Evolutionary conservation across 1,140 invertebrate genomes (phyloP).

Genomic region (Bombyx mandarina): DNA sequence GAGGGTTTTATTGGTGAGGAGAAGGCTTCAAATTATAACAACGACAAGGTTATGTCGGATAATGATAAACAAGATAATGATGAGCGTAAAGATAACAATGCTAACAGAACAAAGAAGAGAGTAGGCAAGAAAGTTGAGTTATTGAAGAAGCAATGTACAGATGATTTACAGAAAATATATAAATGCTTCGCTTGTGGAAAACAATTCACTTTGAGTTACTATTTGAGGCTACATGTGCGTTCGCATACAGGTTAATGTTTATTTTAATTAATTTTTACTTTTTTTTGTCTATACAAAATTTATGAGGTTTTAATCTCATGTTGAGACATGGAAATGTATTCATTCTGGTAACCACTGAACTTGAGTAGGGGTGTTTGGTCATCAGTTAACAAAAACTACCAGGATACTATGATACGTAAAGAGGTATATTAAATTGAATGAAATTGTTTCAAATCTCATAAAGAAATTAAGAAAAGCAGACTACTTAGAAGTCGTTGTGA

Average conservation of each 20-base stretch:
- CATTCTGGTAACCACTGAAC: no score
- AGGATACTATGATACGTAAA: no score
- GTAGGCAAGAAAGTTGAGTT: conserved; percentile 20
- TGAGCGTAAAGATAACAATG: conserved; percentile 5
- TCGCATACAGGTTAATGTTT: conserved; percentile 44
- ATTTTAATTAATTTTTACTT: no score
- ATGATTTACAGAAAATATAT: conserved; percentile 52
- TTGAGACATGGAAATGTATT: no score
- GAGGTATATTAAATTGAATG: no score
- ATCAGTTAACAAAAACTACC: no score
- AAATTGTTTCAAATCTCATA: no score
- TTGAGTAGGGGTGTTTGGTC: no score
- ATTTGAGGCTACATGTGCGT: conserved; percentile 55
- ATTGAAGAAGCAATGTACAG: background rate
- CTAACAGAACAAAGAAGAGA: conserved; percentile 8
- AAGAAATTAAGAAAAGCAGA: no score
- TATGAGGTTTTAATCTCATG: no score
- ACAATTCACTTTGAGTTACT: conserved; percentile 56
- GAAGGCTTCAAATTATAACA: conserved; percentile 31
- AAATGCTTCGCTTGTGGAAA: conserved; percentile 60
- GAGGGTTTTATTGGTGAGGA: conserved; percentile 54
- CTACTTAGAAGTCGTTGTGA: no score
- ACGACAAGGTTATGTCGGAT: background rate
- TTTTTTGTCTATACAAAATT: no score
- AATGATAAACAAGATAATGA: conserved; percentile 7